These are phyloP conservation scores for Kryptolebias marmoratus DNA, from an alignment of 2,113 vertebrate species.

Conservation along the genomic window DNA sequence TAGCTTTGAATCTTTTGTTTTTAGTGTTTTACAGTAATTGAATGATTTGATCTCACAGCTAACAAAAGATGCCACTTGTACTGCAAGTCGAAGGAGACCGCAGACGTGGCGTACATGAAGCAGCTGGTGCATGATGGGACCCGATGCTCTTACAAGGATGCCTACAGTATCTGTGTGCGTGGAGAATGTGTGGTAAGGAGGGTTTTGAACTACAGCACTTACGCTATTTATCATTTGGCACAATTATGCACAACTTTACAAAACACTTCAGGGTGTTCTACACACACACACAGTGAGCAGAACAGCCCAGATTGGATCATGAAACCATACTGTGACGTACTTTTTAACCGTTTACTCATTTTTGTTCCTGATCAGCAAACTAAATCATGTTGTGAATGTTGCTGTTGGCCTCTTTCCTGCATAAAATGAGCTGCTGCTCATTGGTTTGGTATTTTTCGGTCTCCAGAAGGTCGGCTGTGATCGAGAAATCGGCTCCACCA, in stretches of 20 bases:
- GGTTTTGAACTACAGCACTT: not conserved
- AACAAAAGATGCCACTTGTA: slow-evolving; percentile 93
- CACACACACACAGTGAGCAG: no score
- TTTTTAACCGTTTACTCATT: no score
- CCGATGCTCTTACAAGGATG: slow-evolving; percentile 93
- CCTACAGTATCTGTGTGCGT: slow-evolving; percentile 93
- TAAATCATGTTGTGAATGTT: no score
- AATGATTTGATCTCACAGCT: slow-evolving; percentile 73
- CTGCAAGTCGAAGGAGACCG: slow-evolving; percentile 92
- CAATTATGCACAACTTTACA: no score
- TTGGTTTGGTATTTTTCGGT: not conserved
- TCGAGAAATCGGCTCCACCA: slow-evolving; percentile 93
- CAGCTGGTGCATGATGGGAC: slow-evolving; percentile 94
- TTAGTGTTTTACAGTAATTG: not conserved
- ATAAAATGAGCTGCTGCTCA: no score
- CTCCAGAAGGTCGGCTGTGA: slow-evolving; percentile 95
- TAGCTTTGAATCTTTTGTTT: not conserved
- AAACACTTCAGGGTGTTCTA: no score
- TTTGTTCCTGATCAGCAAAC: no score
- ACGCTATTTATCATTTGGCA: not conserved
- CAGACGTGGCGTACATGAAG: slow-evolving; percentile 90
- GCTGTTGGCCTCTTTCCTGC: no score
- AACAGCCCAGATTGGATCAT: no score
- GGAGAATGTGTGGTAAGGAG: slow-evolving; percentile 88
- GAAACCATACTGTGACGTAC: no score